Percentiles rank a stretch among this genome's conserved stretches.
Evolutionary conservation across 2,888 invertebrate genomes (phyloP).

Genomic region (Urechis unicinctus): DNA sequence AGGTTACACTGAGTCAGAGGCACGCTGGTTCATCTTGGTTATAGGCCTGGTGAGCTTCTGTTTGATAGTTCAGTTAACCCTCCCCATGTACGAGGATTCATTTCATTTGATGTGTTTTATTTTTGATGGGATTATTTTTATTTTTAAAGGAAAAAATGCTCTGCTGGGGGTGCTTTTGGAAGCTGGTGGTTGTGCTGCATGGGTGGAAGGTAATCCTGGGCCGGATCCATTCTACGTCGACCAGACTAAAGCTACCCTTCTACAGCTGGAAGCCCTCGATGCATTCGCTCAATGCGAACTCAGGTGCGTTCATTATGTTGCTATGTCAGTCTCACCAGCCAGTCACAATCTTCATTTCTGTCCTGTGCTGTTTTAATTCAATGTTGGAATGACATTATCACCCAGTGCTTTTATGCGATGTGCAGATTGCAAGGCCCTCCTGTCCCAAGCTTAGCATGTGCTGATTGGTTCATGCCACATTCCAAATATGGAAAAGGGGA

Average conservation of each 20-base stretch:
- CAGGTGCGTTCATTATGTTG: slow-evolving; percentile 6
- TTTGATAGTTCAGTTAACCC: background rate
- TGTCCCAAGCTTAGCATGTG: slow-evolving; percentile 25
- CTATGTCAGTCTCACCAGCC: background rate
- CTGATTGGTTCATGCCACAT: slow-evolving; percentile 25
- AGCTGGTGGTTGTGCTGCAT: slow-evolving; percentile 39
- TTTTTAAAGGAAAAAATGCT: slow-evolving; percentile 33
- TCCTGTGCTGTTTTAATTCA: background rate
- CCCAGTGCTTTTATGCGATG: background rate
- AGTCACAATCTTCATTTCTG: background rate
- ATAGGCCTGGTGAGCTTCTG: slow-evolving; percentile 41
- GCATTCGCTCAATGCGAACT: slow-evolving; percentile 14
- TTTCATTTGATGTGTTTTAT: background rate
- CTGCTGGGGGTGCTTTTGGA: slow-evolving; percentile 40
- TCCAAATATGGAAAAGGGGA: slow-evolving; percentile 10
- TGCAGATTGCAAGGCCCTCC: slow-evolving; percentile 15
- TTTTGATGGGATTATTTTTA: background rate
- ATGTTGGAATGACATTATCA: background rate
- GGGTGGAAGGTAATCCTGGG: slow-evolving; percentile 47
- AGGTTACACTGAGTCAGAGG: slow-evolving; percentile 36
- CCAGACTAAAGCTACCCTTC: slow-evolving; percentile 78
- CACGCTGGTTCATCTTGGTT: slow-evolving; percentile 42
- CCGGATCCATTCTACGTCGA: slow-evolving; percentile 82
- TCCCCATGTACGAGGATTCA: background rate
- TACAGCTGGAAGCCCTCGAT: slow-evolving; percentile 38